Conservation (phyloP, 2,797 vertebrate species). For the Telmatherina bonti region DNA sequence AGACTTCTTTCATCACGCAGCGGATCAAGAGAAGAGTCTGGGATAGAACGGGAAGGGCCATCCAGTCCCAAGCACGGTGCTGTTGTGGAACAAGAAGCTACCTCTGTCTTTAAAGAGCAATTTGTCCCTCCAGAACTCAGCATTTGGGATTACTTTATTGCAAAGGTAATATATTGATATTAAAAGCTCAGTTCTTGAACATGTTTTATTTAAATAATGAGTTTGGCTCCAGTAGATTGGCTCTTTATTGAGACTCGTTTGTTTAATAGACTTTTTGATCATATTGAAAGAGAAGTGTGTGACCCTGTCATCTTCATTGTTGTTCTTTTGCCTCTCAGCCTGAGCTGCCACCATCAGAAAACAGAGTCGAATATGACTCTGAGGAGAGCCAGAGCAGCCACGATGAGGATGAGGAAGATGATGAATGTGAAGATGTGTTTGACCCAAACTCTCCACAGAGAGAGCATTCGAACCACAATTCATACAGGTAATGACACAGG, state of each 20-base stretch:
- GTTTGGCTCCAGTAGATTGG: not conserved
- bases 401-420: conserved; percentile 84
- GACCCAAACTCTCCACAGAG: conserved; percentile 83
- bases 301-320: not conserved
- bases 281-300: not conserved
- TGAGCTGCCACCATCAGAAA: conserved; percentile 85
- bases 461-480: conserved; percentile 96
- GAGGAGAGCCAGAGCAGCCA: conserved; percentile 93
- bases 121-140: conserved; percentile 97
- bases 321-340: conserved; percentile 82
- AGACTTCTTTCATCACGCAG: conserved; percentile 83
- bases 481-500: conserved; percentile 89
- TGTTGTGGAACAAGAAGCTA: conserved; percentile 82
- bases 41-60: conserved; percentile 70
- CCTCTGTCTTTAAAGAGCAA: conserved; percentile 86
- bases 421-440: conserved; percentile 78
- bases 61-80: conserved; percentile 65
- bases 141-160: conserved; percentile 98
- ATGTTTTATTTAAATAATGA: not conserved
- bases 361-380: conserved; percentile 92
- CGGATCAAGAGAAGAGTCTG: conserved; percentile 82
- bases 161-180: conserved; percentile 86
- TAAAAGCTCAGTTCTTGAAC: not conserved
- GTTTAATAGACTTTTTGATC: too few relatives aligned
- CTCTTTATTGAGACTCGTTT: not conserved